Evolutionary conservation across 1,140 invertebrate species (phyloP), one percentile per base, ranked within the genome.

Genomic region (Drosophila funebris): DNA sequence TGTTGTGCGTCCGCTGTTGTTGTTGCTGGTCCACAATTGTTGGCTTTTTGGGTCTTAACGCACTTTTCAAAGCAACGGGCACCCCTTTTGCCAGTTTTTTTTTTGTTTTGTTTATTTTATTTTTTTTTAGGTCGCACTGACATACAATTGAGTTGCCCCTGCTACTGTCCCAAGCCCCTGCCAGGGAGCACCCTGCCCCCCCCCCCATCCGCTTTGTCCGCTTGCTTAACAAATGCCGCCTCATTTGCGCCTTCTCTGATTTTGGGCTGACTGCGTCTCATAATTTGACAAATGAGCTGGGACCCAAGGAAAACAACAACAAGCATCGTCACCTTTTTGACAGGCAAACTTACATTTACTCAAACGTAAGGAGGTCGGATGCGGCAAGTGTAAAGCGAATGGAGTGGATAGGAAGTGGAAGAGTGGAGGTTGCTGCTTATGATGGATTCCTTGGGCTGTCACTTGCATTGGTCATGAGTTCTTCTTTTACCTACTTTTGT

Each of bases 211-310:
- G 22, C 33, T 36, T 37, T 33, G 16, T 41, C 14, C 33, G n/a
- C 24, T 46, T 57, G 52, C 63, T 67, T 58, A 82, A 85, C 76
- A 85, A 85, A 85, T 87, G 82, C 78, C 57, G 62, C 37, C 83
- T 87, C 82, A 85, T 85, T 85, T 85, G 83, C 82, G 83, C 78
- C 83, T 72, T 81, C 62, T 62, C 52, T 60, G 87, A 83, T 82
- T 85, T 85, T 81, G 58, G 50, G 72, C 61, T 73, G 46, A 39
- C 3, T 52, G 18, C 18, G 31, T 36, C 63, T 78, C 77, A 80
- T 87, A 81, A 81, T 87, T 76, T 85, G 82, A 87, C 82, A 85
- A 85, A 85, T 88, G 83, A 69, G 62, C 11, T 50, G 27, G 33
- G 56, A 20, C 37, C 46, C 39, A 29, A 43, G 52, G 20, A 41